Conservation (phyloP, 2,888 invertebrate genomes). For the Caenorhabditis uteleia region DNA sequence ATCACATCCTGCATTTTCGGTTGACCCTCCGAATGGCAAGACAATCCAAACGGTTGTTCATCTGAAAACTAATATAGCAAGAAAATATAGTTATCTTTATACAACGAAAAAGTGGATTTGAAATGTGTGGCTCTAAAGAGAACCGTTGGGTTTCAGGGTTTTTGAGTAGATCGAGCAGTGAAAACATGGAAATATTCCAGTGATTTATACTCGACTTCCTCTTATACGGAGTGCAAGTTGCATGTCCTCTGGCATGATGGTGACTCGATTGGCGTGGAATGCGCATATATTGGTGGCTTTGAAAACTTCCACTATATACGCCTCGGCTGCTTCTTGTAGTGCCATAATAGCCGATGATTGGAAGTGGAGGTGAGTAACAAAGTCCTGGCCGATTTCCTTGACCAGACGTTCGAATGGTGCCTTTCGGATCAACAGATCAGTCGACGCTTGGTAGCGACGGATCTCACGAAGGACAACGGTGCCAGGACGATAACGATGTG, state of each 20-base stretch:
- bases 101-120: no score
- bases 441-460: conserved; percentile 92
- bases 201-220: conserved; percentile 4
- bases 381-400: conserved; percentile 44
- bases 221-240: conserved; percentile 69
- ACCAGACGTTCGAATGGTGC: no score
- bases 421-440: conserved; percentile 70
- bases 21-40: no score
- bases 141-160: conserved; percentile 56
- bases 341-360: conserved; percentile 46
- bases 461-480: conserved; percentile 95
- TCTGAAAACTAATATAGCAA: no score
- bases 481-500: conserved; percentile 92
- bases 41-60: no score
- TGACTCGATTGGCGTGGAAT: conserved; percentile 94
- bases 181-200: no score
- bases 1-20: no score
- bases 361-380: conserved; percentile 50
- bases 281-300: conserved; percentile 95
- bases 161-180: no score
- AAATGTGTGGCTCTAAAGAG: conserved; percentile 60
- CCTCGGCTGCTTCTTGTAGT: conserved; percentile 80
- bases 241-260: conserved; percentile 97
- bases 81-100: no score
- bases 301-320: conserved; percentile 89